Base-by-base conservation (phyloP, 2,888 invertebrate genomes). In the Harpalus rufipes region DNA sequence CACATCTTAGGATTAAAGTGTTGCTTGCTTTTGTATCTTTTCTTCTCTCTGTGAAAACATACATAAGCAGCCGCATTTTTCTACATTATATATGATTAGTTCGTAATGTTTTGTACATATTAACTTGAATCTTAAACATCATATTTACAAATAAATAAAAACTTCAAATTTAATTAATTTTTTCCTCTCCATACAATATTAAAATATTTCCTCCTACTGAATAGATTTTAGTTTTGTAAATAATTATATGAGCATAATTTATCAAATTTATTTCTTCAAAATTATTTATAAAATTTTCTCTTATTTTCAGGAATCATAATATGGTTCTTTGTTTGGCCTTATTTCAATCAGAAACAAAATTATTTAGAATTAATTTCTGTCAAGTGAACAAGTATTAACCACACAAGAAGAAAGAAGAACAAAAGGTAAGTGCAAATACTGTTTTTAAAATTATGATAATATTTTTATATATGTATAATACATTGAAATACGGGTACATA, bases 81-180 rank as follows among this genome's bases (percentile, higher is more conserved):
- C 78, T 85, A 90, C 90, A 89, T 89, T 90, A 90, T 86, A 72
- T 74, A 86, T 85, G 78, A 86, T 85, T 81, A 81, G 87, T 88
- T 88, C 86, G 89, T 89, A 90, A 89, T 89, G 89, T 91, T 91
- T 91, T 91, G 91, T 91, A 91, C 90, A 91, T 91, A 91, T 88
- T 89, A 87, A 89, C 89, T 89, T 90, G 89, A 90, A 89, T 89
- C 89, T 89, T 89, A 90, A 89, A 88, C 89, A 90, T 89, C 89
- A 89, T 89, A 90, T 90, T 91, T 91, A 90, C 90, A 91, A 88
- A 88, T 88, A 89, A 90, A 88, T 86, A 87, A 90, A 90, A 89
- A 90, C 90, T 90, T 89, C 88, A 88, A 87, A 88, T 80, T 85
- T 85, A 78, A n/a, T 59, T n/a, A 7, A 63, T 63, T 10, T 12